These are phyloP conservation scores for Pachyuromys duprasi DNA, from an alignment of 2,797 vertebrate species.

Conservation along the genomic window DNA sequence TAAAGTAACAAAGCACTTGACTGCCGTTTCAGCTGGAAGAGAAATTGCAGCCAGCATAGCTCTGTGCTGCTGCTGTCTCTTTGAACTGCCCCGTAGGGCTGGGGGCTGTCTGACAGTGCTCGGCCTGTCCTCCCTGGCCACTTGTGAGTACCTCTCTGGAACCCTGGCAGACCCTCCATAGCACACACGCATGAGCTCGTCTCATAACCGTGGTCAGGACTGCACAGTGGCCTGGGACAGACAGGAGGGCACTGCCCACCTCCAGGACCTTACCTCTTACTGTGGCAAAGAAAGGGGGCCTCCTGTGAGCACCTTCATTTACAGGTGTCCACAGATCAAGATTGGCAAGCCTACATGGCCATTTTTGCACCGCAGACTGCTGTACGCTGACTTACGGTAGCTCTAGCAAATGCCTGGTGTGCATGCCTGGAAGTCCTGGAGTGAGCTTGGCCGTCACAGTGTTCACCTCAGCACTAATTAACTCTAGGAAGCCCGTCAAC, in stretches of 20 bases:
- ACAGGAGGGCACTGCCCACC: background rate
- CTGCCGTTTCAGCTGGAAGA: slow-evolving; percentile 13
- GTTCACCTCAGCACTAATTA: background rate
- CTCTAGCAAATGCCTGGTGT: background rate
- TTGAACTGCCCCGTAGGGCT: background rate
- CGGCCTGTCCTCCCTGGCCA: no score
- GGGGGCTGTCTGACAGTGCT: no score
- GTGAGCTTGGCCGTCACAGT: background rate
- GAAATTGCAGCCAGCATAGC: background rate
- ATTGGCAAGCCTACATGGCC: background rate
- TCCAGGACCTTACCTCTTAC: background rate
- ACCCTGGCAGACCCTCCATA: background rate
- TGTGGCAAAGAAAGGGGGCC: background rate
- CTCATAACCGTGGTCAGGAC: background rate
- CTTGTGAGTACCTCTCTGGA: no score
- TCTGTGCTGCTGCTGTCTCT: background rate
- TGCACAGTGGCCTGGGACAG: background rate
- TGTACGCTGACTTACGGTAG: background rate
- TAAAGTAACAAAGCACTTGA: slow-evolving; percentile 26
- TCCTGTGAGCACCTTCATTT: background rate
- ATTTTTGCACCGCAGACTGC: background rate
- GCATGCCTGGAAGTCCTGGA: background rate
- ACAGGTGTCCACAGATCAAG: background rate
- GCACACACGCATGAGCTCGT: background rate
- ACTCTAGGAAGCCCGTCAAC: background rate